These are phyloP conservation scores for Atractosteus spatula DNA, from an alignment of 2,113 vertebrate species.

Conservation along the genomic window DNA sequence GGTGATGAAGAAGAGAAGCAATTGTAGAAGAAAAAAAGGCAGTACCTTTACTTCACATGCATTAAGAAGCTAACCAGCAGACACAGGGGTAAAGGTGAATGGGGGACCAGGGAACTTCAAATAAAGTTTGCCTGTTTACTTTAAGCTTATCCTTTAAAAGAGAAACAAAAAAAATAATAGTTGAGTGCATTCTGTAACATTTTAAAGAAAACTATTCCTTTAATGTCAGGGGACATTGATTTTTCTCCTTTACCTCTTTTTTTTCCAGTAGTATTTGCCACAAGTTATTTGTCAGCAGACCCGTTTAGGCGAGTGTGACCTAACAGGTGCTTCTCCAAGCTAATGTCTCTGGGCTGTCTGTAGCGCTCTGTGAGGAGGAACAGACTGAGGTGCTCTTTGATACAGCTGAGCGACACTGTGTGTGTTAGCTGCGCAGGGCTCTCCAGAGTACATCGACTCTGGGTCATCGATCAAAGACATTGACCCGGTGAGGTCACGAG, in stretches of 20 bases:
- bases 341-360: not conserved
- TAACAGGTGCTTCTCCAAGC: not conserved
- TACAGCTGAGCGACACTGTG: not conserved
- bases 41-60: no score
- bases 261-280: not conserved
- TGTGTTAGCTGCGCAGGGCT: not conserved
- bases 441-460: not conserved
- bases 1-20: no score
- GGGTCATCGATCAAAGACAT: constrained; percentile 16
- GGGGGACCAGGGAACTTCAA: no score
- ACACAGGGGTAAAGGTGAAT: no score
- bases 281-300: not conserved
- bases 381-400: no score
- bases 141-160: no score
- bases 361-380: not conserved
- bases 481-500: not conserved
- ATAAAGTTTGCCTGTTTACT: no score
- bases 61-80: no score
- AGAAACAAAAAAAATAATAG: not conserved
- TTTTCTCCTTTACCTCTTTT: not conserved
- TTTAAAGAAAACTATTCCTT: not conserved
- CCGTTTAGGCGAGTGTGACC: not conserved
- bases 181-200: not conserved
- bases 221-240: constrained; percentile 4
- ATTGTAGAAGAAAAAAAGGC: no score